Evolutionary conservation across 1,140 invertebrate species (phyloP).

Genomic region (Macrotrachela quadricornifera): DNA sequence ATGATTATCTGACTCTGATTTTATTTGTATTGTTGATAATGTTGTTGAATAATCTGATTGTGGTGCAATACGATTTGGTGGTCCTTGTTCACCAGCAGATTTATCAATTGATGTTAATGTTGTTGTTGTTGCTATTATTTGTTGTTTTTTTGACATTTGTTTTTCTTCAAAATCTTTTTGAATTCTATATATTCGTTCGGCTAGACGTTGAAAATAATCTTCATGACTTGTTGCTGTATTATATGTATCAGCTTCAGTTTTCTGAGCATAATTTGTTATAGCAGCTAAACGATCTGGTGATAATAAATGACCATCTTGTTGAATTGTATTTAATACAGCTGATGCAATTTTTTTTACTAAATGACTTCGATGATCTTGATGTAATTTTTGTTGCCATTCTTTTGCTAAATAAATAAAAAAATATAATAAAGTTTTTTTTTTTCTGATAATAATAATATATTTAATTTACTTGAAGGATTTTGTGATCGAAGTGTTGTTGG

Average conservation of each 20-base stretch:
- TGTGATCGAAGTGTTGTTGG: too few relatives aligned
- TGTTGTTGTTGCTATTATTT: neutral
- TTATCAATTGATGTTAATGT: neutral
- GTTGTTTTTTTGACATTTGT: slow-evolving; percentile 29
- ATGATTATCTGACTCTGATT: neutral
- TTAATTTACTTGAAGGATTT: too few relatives aligned
- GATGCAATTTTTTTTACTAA: too few relatives aligned
- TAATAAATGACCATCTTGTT: slow-evolving; percentile 30
- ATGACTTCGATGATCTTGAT: too few relatives aligned
- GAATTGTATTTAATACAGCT: too few relatives aligned
- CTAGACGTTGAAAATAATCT: slow-evolving; percentile 89
- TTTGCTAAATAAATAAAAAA: too few relatives aligned
- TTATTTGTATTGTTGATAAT: neutral
- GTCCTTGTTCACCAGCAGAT: neutral
- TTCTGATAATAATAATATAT: too few relatives aligned
- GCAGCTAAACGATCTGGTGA: slow-evolving; percentile 86
- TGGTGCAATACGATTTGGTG: neutral
- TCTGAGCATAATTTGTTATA: slow-evolving; percentile 83
- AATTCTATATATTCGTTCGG: slow-evolving; percentile 98
- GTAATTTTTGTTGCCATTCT: too few relatives aligned
- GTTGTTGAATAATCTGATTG: neutral
- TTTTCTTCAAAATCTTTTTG: slow-evolving; percentile 78
- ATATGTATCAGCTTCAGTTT: slow-evolving; percentile 99
- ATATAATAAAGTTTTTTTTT: too few relatives aligned
- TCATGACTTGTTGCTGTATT: slow-evolving; percentile 82